phyloP scores from a whole-genome alignment of 2,888 invertebrate species.

The Abscondita cerata region DNA sequence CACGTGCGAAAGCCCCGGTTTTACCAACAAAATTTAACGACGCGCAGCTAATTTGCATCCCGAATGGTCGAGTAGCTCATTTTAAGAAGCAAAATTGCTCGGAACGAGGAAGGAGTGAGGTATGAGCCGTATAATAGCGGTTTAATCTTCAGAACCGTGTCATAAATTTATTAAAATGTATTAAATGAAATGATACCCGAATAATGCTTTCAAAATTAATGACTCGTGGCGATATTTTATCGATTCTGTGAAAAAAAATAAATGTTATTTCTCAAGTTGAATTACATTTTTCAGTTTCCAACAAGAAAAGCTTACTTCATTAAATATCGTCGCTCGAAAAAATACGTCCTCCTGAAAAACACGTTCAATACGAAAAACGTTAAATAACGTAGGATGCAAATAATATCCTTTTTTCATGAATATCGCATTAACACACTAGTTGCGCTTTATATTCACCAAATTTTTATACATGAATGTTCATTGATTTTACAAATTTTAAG shows the following conservation, averaged over 20 bases:
- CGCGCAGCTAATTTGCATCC: conserved; percentile 56
- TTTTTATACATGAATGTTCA: too few species aligned
- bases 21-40: conserved; percentile 55
- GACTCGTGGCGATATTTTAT: conserved; percentile 31
- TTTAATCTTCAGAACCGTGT: conserved; percentile 55
- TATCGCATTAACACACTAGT: too few species aligned
- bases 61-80: conserved; percentile 52
- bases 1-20: conserved; percentile 51
- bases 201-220: conserved; percentile 42
- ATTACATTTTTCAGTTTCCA: neutral
- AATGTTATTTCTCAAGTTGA: conserved; percentile 20
- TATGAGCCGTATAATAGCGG: conserved; percentile 57
- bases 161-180: conserved; percentile 59
- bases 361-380: too few species aligned
- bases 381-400: too few species aligned
- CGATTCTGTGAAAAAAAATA: conserved; percentile 33
- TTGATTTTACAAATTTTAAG: too few species aligned
- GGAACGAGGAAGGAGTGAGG: conserved; percentile 51
- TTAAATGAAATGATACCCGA: conserved; percentile 56
- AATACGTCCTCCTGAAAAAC: too few species aligned
- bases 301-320: neutral
- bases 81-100: conserved; percentile 53
- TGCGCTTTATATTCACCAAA: too few species aligned
- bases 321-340: too few species aligned
- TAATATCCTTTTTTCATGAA: too few species aligned